Evolutionary conservation across 2,797 vertebrate genomes (phyloP), one percentile per base, ranked within the genome.

Genomic region (Danio albolineatus): DNA sequence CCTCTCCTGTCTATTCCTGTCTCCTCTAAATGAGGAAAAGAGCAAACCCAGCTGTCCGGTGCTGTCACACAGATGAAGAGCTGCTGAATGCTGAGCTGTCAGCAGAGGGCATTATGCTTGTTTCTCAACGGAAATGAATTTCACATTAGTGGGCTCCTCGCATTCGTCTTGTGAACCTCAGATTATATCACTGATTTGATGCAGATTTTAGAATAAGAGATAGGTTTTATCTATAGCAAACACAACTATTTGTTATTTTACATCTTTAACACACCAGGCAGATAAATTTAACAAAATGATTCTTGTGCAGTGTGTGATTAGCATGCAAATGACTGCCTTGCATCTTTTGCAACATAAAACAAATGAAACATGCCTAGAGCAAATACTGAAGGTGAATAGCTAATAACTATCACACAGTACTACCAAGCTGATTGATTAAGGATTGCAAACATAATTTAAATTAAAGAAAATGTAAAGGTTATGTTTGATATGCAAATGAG

Each of bases 1-100:
- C 59, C 13, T 21, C 43, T 28, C 19, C 16, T 60, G 44, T 56
- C 60, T 36, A 9, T 49, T 66, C 72, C 61, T 19, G 67, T 82
- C 56, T 78, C n/a, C 12, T 56, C 41, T 57, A 77, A 66, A 65
- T 73, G 51, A 67, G 61, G 57, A 67, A 53, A 59, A 73, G 66
- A 67, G 69, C 70, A 65, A 73, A 59, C 61, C 61, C 81, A 78
- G 75, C 81, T 78, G 75, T 44, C 8, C 60, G 59, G 44, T n/a
- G 61, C 70, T 73, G 81, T 73, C 69, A 82, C 2, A 51, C 59
- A 76, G 73, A 78, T 78, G 78, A 80, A 82, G 54, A 65, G 59
- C 2, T 41, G 43, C 65, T 82, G 74, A 77, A 82, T 82, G 60
- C 67, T 48, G 61, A 66, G 59, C 80, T 81, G 73, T 81, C 80